Percentiles rank a stretch among this genome's conserved stretches.
phyloP scores from a whole-genome alignment of 2,797 vertebrate genomes.

The Mormyrops boulengeri region DNA sequence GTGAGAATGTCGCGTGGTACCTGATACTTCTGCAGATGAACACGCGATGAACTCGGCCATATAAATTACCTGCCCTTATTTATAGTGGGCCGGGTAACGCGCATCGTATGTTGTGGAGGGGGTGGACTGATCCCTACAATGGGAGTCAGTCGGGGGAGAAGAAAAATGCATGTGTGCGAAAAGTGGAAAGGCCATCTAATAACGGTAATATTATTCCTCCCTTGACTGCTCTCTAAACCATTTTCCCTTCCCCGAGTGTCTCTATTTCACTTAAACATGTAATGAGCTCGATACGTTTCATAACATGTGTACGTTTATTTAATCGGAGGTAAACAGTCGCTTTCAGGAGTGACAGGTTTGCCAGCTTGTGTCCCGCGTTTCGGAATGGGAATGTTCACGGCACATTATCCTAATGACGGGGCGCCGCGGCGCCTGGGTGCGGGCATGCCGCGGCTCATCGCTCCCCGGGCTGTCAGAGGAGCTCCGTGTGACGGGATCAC shows the following conservation, averaged over 20 bases:
- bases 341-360: neutral
- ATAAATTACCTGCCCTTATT: neutral
- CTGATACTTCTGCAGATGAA: neutral
- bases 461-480: neutral
- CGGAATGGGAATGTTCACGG: neutral
- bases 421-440: neutral
- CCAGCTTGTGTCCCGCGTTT: neutral
- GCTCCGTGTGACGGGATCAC: neutral
- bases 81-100: neutral
- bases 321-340: neutral
- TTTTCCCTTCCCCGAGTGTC: neutral
- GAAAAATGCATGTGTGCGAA: neutral
- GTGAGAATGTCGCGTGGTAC: neutral
- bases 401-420: neutral
- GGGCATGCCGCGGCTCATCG: neutral
- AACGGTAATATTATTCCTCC: neutral
- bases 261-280: neutral
- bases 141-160: neutral
- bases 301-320: neutral
- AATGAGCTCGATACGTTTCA: neutral
- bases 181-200: neutral
- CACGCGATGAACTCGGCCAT: neutral
- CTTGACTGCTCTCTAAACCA: neutral
- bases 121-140: neutral
- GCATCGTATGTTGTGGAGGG: neutral